These are phyloP conservation scores for Drosophila persimilis DNA, from an alignment of 1,140 invertebrate genomes.

Conservation along the genomic window DNA sequence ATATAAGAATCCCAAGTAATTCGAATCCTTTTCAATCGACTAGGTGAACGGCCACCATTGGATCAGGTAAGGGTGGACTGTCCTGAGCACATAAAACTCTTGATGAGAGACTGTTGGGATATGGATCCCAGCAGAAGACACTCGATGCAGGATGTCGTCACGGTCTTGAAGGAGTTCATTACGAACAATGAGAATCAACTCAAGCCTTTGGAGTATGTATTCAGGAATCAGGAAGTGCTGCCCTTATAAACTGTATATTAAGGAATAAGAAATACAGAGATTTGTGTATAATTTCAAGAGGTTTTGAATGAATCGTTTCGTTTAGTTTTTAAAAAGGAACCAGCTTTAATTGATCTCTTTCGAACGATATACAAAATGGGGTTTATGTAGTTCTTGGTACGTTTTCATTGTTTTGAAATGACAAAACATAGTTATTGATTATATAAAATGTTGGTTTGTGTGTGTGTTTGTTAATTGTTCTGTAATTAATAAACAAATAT, in stretches of 20 bases:
- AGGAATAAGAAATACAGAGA: no score
- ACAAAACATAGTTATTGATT: no score
- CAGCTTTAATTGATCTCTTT: no score
- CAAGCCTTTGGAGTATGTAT: background rate
- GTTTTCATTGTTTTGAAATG: no score
- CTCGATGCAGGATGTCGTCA: conserved; percentile 91
- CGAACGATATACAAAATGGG: no score
- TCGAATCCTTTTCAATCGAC: background rate
- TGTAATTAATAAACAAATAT: conserved; percentile 10
- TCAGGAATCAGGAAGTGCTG: background rate
- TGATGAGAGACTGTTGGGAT: conserved; percentile 95
- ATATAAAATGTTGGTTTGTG: no score
- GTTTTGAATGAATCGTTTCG: no score
- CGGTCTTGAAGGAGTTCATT: conserved; percentile 86
- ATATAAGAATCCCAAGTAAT: background rate
- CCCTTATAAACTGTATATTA: no score
- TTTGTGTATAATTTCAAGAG: no score
- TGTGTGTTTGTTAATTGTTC: no score
- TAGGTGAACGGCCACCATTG: conserved; percentile 90
- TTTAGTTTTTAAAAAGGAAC: no score
- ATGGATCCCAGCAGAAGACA: conserved; percentile 90
- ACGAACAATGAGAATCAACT: background rate
- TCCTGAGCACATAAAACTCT: conserved; percentile 90
- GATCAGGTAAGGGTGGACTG: conserved; percentile 87
- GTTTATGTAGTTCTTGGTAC: no score